A percentile compares a stretch with the other conserved stretches of the same genome.
phyloP scores from a whole-genome alignment of 2,797 vertebrate species.

The Gymnothorax javanicus region DNA sequence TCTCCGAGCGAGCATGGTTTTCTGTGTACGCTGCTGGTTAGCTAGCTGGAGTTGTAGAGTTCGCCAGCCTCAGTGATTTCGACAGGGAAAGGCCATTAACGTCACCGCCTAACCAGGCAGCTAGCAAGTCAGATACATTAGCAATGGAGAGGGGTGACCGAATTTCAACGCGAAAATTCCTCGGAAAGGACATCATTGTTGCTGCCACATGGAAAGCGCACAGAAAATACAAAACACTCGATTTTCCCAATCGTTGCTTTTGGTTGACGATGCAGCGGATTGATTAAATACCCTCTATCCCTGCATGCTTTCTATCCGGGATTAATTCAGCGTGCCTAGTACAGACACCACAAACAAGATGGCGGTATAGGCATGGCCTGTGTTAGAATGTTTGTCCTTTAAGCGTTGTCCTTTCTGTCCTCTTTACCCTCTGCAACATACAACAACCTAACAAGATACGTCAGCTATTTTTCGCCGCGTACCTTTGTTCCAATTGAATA shows the following conservation, averaged over 20 bases:
- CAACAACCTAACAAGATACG: constrained; percentile 45
- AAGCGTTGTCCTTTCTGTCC: constrained; percentile 24
- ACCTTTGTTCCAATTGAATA: not conserved
- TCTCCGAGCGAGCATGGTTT: not conserved
- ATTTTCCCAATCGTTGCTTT: constrained; percentile 27
- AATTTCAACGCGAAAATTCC: constrained; percentile 17
- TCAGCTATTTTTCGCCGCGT: not conserved
- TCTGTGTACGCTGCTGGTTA: not conserved
- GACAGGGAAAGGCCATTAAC: constrained; percentile 13
- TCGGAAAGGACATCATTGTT: not conserved
- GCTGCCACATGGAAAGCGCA: not conserved
- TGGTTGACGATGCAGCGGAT: constrained; percentile 70
- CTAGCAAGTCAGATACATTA: constrained; percentile 15
- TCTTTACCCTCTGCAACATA: constrained; percentile 41
- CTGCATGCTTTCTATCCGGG: constrained; percentile 71
- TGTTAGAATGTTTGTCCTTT: constrained; percentile 48
- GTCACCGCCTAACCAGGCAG: constrained; percentile 2
- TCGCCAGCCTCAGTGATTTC: not conserved
- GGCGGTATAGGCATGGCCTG: constrained; percentile 52
- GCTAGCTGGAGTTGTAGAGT: not conserved
- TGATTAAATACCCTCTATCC: constrained; percentile 79
- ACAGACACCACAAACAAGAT: constrained; percentile 64
- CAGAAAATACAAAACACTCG: constrained; percentile 18
- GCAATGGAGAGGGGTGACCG: constrained; percentile 9
- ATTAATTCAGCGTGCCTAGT: constrained; percentile 79